Evolutionary conservation across 2,888 invertebrate genomes (phyloP).

Genomic region (Zaprionus lineosus): DNA sequence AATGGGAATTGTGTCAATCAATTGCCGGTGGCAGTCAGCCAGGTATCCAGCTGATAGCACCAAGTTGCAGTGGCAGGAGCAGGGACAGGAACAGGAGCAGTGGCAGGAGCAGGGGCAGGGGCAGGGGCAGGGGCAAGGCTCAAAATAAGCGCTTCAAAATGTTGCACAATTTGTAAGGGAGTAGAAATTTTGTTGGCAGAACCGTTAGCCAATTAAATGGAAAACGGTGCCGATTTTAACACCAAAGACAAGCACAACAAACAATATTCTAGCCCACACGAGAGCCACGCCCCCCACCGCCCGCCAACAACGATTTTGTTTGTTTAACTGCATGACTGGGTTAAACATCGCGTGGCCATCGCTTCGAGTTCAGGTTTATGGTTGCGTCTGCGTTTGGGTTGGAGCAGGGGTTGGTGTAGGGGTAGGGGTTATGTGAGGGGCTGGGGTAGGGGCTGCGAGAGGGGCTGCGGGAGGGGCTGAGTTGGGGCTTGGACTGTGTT

Average conservation of each 20-base stretch:
- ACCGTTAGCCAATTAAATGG: constrained; percentile 41
- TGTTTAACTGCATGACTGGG: constrained; percentile 49
- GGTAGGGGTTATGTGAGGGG: too few species aligned
- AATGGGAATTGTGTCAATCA: constrained; percentile 35
- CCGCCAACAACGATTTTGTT: constrained; percentile 31
- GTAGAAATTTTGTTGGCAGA: constrained; percentile 20
- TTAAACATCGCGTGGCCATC: too few species aligned
- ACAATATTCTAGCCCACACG: background rate
- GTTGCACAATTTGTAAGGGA: too few species aligned
- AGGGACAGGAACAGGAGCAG: too few species aligned
- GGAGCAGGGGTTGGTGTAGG: too few species aligned
- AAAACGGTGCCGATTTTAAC: constrained; percentile 43
- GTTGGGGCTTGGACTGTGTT: too few species aligned
- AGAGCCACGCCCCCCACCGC: constrained; percentile 2
- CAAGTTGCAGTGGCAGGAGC: constrained; percentile 35
- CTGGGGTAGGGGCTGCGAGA: too few species aligned
- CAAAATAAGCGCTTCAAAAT: too few species aligned
- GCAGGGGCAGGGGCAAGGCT: background rate
- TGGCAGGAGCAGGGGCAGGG: too few species aligned
- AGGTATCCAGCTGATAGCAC: constrained; percentile 32
- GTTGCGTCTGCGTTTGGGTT: constrained; percentile 5
- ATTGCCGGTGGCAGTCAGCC: constrained; percentile 14
- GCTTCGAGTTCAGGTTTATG: too few species aligned
- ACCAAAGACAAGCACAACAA: constrained; percentile 18
- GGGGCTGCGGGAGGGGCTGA: too few species aligned